A percentile compares a stretch with the other conserved stretches of the same genome.
Evolutionary conservation across 1,140 invertebrate species (phyloP).

Genomic region (Trichonephila inaurata): DNA sequence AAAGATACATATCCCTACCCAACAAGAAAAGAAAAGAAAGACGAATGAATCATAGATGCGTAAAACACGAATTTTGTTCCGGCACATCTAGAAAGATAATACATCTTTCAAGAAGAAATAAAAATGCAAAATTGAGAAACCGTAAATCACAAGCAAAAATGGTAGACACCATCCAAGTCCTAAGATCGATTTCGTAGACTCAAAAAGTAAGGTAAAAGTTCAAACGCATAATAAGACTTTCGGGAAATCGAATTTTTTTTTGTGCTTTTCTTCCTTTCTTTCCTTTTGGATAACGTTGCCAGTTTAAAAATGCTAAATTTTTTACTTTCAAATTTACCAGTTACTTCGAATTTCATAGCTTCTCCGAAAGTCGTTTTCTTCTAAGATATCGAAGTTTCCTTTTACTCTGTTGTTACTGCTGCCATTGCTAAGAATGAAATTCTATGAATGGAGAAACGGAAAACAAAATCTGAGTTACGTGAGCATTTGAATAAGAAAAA

Average conservation of each 20-base stretch:
- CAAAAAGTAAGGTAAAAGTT: slow-evolving; percentile 53
- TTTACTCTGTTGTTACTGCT: neutral
- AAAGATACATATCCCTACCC: no score
- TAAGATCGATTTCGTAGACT: slow-evolving; percentile 22
- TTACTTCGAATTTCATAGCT: slow-evolving; percentile 71
- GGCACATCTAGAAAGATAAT: neutral
- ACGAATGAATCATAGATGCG: neutral
- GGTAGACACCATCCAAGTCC: slow-evolving; percentile 43
- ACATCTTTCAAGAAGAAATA: slow-evolving; percentile 27
- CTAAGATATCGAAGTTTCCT: slow-evolving; percentile 19
- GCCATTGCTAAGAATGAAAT: neutral
- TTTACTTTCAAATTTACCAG: slow-evolving; percentile 70
- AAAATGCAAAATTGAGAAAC: slow-evolving; percentile 50
- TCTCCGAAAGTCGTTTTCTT: slow-evolving; percentile 48
- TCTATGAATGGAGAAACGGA: neutral
- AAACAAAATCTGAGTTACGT: neutral
- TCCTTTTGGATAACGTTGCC: slow-evolving; percentile 4
- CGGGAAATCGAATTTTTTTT: slow-evolving; percentile 56
- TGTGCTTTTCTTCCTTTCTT: slow-evolving; percentile 8
- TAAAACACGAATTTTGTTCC: neutral
- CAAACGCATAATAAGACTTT: slow-evolving; percentile 69
- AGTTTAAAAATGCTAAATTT: slow-evolving; percentile 55
- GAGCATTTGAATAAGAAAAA: neutral
- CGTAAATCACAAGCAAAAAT: slow-evolving; percentile 48
- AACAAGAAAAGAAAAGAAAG: no score